Conservation (phyloP, 2,113 vertebrate genomes). For the Australoheros scitulus region DNA sequence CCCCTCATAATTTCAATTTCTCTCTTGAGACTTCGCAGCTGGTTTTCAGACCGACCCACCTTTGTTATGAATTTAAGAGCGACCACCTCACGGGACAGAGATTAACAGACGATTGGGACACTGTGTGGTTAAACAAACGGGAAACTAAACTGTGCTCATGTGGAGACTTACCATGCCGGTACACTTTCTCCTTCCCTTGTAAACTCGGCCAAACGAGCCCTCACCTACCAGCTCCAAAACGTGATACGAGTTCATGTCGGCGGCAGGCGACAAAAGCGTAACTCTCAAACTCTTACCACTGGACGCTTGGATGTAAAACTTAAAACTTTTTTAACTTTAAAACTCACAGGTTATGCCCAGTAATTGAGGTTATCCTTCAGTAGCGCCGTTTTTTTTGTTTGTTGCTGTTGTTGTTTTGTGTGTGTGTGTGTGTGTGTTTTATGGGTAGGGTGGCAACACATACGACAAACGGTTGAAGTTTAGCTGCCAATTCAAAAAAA, state of each 20-base stretch:
- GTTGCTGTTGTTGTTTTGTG: too few species aligned
- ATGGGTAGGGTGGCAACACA: not conserved
- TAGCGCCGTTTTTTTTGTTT: not conserved
- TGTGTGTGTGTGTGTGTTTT: too few species aligned
- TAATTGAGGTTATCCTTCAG: not conserved
- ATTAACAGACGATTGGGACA: not conserved
- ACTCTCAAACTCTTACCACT: not conserved
- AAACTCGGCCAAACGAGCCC: conserved; percentile 93
- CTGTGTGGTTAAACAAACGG: not conserved
- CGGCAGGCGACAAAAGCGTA: not conserved
- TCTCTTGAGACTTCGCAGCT: conserved; percentile 86
- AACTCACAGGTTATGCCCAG: not conserved
- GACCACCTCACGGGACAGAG: conserved; percentile 83
- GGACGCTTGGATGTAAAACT: not conserved
- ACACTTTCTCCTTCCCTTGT: conserved; percentile 89
- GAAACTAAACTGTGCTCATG: accelerated
- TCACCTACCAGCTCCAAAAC: conserved; percentile 91
- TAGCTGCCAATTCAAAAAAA: conserved; percentile 53
- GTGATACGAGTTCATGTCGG: conserved; percentile 88
- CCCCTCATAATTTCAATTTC: conserved; percentile 96
- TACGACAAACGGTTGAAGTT: not conserved
- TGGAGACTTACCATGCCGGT: conserved; percentile 85
- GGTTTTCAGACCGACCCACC: conserved; percentile 89
- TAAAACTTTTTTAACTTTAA: not conserved
- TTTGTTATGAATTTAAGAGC: conserved; percentile 98